phyloP scores from a whole-genome alignment of 2,888 invertebrate species.

The Suillia variegata region DNA sequence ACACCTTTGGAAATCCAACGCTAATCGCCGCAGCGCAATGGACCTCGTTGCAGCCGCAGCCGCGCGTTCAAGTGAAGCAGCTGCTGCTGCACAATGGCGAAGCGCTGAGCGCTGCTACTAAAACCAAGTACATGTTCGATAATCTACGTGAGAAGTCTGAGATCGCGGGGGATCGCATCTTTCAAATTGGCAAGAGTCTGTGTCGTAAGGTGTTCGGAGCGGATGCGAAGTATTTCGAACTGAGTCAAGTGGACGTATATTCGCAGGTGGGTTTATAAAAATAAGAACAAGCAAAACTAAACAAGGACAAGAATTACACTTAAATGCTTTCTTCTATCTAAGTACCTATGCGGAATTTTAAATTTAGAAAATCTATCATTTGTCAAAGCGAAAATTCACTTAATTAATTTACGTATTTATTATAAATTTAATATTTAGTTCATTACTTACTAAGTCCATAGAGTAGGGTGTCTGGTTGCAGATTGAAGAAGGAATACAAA shows the following conservation, averaged over 20 bases:
- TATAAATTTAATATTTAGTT: too few species aligned
- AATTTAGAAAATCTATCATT: too few species aligned
- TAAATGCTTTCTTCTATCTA: too few species aligned
- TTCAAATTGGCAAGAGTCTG: slow-evolving; percentile 51
- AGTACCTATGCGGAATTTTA: too few species aligned
- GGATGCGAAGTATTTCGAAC: slow-evolving; percentile 47
- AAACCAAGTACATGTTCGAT: slow-evolving; percentile 62
- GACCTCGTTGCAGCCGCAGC: slow-evolving; percentile 42
- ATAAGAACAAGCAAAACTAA: background rate
- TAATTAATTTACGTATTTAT: too few species aligned
- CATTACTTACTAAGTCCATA: too few species aligned
- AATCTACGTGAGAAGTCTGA: slow-evolving; percentile 50
- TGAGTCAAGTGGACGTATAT: slow-evolving; percentile 52
- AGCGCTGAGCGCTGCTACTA: slow-evolving; percentile 41
- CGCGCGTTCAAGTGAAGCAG: slow-evolving; percentile 60
- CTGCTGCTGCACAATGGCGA: slow-evolving; percentile 64
- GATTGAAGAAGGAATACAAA: too few species aligned
- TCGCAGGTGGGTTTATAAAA: slow-evolving; percentile 39
- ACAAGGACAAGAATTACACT: background rate
- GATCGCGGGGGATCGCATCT: slow-evolving; percentile 53
- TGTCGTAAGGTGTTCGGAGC: slow-evolving; percentile 52
- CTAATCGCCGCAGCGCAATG: slow-evolving; percentile 59
- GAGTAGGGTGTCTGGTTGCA: too few species aligned
- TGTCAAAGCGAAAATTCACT: too few species aligned
- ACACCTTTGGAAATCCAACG: slow-evolving; percentile 66